Base-by-base conservation (phyloP, 2,113 vertebrate species). In the Haliaeetus leucogaster region DNA sequence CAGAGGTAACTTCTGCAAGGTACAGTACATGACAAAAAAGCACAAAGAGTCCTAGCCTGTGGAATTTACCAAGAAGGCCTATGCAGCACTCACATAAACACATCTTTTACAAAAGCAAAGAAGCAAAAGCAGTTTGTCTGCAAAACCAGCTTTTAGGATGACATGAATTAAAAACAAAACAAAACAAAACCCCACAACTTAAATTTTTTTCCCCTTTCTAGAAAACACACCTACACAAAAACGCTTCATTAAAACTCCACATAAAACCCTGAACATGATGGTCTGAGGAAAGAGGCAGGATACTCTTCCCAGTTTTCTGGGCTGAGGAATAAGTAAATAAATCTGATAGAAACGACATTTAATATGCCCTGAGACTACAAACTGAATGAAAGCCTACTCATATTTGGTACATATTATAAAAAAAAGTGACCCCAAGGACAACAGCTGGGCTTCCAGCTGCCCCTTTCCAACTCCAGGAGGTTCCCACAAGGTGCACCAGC, bases 1-100 rank as follows among this genome's bases (percentile, higher is more conserved):
- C 58, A 74, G 83, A 82, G 40, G n/a, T 67, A 85, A 93, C 66
- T 90, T 87, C 66, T 48, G 76, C 58, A 90, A 93, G n/a, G 40
- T 45, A 25, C 23, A 58, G 29, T 21, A 45, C 0, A 2, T 40
- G 72, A 67, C 6, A 9, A 52, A 74, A 86, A 87, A 89, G 19
- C 62, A 74, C 3, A 22, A 61, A 89, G n/a, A 26, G 19, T 26
- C 38, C 43, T 53, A 26, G 32, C 13, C 30, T 63, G 26, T 53
- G n/a, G 7, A 91, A 82, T 7, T 78, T 62, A 84, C 16, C 52
- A 53, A 42, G 53, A 50, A 78, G 27, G 29, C 80, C 50, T 43
- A 26, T 9, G 26, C n/a, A 77, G 47, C 40, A n/a, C 29, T 72
- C 53, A 16, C 27, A 72, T 15, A 82, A 65, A 90, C 6, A 22